phyloP scores from a whole-genome alignment of 2,888 invertebrate species.

The Ectropis crepuscularia region DNA sequence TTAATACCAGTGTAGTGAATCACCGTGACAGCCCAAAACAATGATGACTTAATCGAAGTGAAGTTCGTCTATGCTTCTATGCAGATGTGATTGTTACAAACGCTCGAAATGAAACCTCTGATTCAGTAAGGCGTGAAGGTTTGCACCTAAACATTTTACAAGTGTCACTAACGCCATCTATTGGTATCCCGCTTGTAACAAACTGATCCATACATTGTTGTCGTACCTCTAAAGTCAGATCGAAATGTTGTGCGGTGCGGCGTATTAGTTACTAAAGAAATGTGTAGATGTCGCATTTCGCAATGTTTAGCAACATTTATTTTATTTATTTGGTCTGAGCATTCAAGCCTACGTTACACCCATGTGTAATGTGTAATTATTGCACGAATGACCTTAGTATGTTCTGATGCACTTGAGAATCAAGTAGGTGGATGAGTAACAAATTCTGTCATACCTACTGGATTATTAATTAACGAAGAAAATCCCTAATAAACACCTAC shows the following conservation, averaged over 20 bases:
- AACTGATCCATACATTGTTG: not conserved
- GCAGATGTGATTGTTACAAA: slow-evolving; percentile 13
- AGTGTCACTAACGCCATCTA: slow-evolving; percentile 28
- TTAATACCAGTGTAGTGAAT: too few species aligned
- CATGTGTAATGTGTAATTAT: slow-evolving; percentile 2
- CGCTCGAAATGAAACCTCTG: slow-evolving; percentile 16
- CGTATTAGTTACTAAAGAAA: slow-evolving; percentile 16
- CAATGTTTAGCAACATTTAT: slow-evolving; percentile 9
- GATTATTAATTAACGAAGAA: slow-evolving; percentile 2
- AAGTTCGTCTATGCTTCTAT: slow-evolving; percentile 9
- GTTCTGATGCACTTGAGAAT: slow-evolving; percentile 8
- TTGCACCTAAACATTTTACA: slow-evolving; percentile 8
- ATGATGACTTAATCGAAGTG: not conserved
- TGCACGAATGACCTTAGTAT: slow-evolving; percentile 20
- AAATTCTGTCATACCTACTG: not conserved
- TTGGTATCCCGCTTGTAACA: slow-evolving; percentile 3
- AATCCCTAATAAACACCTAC: not conserved
- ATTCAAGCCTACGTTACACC: slow-evolving; percentile 3
- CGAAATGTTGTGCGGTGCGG: not conserved
- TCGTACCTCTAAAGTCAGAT: not conserved
- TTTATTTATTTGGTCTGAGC: slow-evolving; percentile 6
- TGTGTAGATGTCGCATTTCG: slow-evolving; percentile 34
- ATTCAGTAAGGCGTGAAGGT: slow-evolving; percentile 24
- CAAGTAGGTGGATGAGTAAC: not conserved
- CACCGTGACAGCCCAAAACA: not conserved